Evolutionary conservation across 2,888 invertebrate species (phyloP).

Genomic region (Trichogramma dendrolimi): DNA sequence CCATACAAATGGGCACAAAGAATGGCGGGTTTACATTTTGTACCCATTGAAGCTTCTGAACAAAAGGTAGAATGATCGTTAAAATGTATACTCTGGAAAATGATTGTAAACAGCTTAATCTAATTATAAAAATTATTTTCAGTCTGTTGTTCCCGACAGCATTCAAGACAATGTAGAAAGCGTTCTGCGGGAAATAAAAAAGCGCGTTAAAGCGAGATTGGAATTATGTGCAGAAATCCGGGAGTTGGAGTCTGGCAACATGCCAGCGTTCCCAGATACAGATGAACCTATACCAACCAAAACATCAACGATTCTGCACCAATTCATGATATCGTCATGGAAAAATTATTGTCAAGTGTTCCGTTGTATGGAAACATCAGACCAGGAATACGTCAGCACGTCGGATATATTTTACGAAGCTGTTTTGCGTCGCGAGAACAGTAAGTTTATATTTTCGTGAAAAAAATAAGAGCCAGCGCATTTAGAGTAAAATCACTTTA

Average conservation of each 20-base stretch:
- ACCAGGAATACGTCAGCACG: slow-evolving; percentile 57
- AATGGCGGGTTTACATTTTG: slow-evolving; percentile 81
- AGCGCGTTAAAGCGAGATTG: slow-evolving; percentile 70
- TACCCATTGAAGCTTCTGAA: slow-evolving; percentile 52
- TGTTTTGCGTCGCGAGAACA: slow-evolving; percentile 72
- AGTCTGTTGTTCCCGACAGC: slow-evolving; percentile 46
- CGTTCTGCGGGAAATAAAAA: slow-evolving; percentile 69
- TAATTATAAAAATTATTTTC: slow-evolving; percentile 11
- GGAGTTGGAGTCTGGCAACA: slow-evolving; percentile 59
- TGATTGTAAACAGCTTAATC: not conserved
- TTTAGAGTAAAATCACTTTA: no score
- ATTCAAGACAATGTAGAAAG: slow-evolving; percentile 68
- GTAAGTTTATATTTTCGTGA: slow-evolving; percentile 46
- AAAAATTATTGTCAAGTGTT: slow-evolving; percentile 38
- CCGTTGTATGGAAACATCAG: slow-evolving; percentile 31
- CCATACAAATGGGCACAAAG: slow-evolving; percentile 90
- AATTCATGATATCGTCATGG: slow-evolving; percentile 45
- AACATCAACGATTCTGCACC: slow-evolving; percentile 60
- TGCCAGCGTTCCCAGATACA: slow-evolving; percentile 41
- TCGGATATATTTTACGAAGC: slow-evolving; percentile 73
- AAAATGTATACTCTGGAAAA: not conserved
- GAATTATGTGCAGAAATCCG: slow-evolving; percentile 74
- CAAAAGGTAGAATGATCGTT: slow-evolving; percentile 31
- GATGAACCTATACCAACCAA: slow-evolving; percentile 54
- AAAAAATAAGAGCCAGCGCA: no score